phyloP scores from a whole-genome alignment of 2,797 vertebrate species.

The Odontamblyopus lacepedii region DNA sequence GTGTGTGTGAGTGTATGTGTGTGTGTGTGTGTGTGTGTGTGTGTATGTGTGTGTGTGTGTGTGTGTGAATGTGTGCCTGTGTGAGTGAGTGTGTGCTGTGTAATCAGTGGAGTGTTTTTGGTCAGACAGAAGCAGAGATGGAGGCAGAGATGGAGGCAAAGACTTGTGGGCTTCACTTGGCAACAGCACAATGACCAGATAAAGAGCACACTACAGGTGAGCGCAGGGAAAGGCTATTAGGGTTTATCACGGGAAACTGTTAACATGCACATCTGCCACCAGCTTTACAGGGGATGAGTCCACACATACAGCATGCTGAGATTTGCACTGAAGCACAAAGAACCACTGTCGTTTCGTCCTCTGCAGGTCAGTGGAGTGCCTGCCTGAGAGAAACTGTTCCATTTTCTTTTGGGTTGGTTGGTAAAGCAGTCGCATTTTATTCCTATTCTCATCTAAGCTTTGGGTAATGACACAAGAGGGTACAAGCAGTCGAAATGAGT shows the following conservation, averaged over 20 bases:
- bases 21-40: no score
- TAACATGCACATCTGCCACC: neutral
- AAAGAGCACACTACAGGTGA: neutral
- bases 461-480: no score
- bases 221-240: neutral
- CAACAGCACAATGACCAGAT: slow-evolving; percentile 1
- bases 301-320: neutral
- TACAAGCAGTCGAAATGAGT: no score
- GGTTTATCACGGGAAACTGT: neutral
- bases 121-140: slow-evolving; percentile 24
- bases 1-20: no score
- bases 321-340: no score
- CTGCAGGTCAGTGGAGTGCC: no score
- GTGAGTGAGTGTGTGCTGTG: neutral
- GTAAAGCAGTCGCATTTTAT: no score
- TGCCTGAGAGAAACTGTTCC: no score
- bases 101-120: slow-evolving; percentile 45
- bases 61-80: neutral
- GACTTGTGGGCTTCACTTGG: slow-evolving; percentile 30
- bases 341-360: no score
- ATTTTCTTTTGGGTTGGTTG: no score
- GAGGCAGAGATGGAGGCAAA: slow-evolving; percentile 15
- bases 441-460: no score
- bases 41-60: neutral
- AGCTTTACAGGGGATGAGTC: neutral